Evolutionary conservation across 53 echinoderm and acorn worm species (phyloP).

Genomic region (Antedon mediterranea): DNA sequence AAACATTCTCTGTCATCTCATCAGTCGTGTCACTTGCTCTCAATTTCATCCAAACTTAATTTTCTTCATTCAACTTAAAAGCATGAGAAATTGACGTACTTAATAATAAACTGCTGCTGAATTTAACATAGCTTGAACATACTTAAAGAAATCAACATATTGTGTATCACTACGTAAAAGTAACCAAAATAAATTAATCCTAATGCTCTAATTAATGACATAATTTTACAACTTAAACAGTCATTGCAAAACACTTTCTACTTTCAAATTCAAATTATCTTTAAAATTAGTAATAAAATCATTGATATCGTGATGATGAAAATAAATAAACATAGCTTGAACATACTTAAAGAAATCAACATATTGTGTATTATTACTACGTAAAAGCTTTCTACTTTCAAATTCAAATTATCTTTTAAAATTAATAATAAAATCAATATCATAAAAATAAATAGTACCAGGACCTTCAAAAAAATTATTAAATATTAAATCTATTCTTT

Average conservation of each 20-base stretch:
- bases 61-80: neutral
- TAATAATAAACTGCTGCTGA: neutral
- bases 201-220: neutral
- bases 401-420: neutral
- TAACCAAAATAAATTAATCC: neutral
- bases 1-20: neutral
- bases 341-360: no score
- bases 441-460: neutral
- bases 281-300: neutral
- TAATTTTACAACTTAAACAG: neutral
- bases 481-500: neutral
- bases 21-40: neutral
- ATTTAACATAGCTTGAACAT: neutral
- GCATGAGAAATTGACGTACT: neutral
- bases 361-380: no score
- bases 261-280: neutral
- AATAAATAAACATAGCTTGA: no score
- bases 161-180: neutral
- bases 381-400: neutral
- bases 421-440: neutral
- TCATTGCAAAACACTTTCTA: neutral
- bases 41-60: neutral
- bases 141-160: neutral
- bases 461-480: neutral
- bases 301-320: neutral